phyloP scores from a whole-genome alignment of 2,888 invertebrate species.

The Erynnis tages region DNA sequence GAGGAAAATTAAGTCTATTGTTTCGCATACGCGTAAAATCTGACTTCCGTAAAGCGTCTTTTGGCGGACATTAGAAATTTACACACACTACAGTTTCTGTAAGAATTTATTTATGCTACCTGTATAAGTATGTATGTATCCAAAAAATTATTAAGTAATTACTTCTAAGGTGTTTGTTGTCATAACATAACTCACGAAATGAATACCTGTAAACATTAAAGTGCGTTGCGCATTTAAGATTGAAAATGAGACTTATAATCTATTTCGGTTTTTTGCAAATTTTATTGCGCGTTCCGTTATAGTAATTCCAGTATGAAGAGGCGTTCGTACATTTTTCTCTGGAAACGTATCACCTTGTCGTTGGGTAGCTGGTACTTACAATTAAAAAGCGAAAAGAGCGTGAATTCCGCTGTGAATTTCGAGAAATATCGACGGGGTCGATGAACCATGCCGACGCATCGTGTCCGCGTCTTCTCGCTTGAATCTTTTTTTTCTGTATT shows the following conservation, averaged over 20 bases:
- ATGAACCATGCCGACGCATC: slow-evolving; percentile 75
- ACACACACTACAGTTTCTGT: no score
- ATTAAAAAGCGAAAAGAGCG: slow-evolving; percentile 80
- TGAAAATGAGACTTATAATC: slow-evolving; percentile 20
- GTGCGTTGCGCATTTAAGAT: no score
- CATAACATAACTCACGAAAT: no score
- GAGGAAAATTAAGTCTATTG: slow-evolving; percentile 12
- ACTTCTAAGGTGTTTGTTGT: no score
- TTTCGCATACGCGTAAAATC: slow-evolving; percentile 43
- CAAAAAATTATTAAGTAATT: no score
- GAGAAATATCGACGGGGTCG: slow-evolving; percentile 79
- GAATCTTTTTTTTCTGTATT: slow-evolving; percentile 60
- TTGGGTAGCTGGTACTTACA: slow-evolving; percentile 71
- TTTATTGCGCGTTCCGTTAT: slow-evolving; percentile 70
- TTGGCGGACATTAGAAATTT: no score
- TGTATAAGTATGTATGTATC: no score
- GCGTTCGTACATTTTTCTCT: slow-evolving; percentile 63
- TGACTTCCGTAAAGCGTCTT: slow-evolving; percentile 47
- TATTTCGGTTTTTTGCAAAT: slow-evolving; percentile 62
- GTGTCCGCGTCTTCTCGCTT: slow-evolving; percentile 66
- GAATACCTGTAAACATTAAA: no score
- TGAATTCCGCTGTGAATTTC: slow-evolving; percentile 76
- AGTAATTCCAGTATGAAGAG: slow-evolving; percentile 62
- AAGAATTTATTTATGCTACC: neutral
- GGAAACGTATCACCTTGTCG: slow-evolving; percentile 76